phyloP scores from a whole-genome alignment of 2,113 vertebrate genomes.

The Pachycephala philippinensis region DNA sequence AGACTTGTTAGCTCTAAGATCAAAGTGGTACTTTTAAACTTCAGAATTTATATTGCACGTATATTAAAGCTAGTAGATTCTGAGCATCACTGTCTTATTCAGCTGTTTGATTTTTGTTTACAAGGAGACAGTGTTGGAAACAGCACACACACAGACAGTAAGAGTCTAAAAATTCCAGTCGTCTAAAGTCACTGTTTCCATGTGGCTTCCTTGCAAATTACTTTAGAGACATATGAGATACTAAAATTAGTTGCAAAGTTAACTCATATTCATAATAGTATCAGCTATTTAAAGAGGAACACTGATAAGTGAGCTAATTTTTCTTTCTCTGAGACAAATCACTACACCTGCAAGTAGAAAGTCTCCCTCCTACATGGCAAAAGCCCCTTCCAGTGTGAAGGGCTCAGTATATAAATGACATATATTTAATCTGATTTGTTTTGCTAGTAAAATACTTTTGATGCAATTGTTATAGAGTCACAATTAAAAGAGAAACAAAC shows the following conservation, averaged over 20 bases:
- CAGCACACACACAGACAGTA: not conserved
- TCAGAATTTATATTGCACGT: not conserved
- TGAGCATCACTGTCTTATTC: not conserved
- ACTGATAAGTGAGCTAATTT: not conserved
- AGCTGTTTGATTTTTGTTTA: slow-evolving; percentile 23
- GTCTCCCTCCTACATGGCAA: not conserved
- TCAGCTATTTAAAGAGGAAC: not conserved
- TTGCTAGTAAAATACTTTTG: not conserved
- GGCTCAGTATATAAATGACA: not conserved
- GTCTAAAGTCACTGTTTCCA: slow-evolving; percentile 40
- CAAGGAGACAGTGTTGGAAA: not conserved
- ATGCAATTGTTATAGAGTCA: not conserved
- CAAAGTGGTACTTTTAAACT: not conserved
- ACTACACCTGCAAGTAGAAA: not conserved
- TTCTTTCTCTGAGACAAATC: not conserved
- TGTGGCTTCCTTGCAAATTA: slow-evolving; percentile 8
- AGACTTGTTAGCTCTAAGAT: not conserved
- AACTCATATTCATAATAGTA: not conserved
- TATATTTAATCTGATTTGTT: not conserved
- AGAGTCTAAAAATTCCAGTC: slow-evolving; percentile 18
- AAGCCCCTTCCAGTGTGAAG: not conserved
- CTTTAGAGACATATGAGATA: not conserved
- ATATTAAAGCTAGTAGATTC: not conserved
- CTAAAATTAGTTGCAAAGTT: slow-evolving; percentile 20
- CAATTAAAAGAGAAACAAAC: not conserved